Base-by-base conservation (phyloP, 1,140 invertebrate genomes). In the Nasonia longicornis region DNA sequence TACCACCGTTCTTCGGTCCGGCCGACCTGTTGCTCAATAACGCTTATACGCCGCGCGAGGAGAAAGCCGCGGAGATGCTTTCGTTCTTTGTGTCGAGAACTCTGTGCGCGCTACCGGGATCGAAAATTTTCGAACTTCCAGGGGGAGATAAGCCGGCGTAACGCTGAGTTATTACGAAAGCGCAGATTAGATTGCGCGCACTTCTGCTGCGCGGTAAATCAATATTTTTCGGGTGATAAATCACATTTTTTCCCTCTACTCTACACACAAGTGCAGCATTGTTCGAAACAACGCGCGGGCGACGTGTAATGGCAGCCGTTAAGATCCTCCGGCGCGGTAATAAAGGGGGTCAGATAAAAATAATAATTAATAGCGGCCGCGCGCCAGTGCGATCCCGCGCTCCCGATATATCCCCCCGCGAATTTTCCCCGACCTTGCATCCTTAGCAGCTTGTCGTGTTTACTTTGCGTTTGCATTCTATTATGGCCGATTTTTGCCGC, bases 291-390 rank as follows among this genome's bases (percentile, higher is more conserved):
- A 16, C 45, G 8, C 11, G 29, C 0, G 71, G 42, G 8, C n/a
- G 42, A 22, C 6, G 45, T 16, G 12, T 48, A 48, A 48, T 48
- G 12, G 14, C 45, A 16, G 71, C 71, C 26, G 31, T 74, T 74
- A 52, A 74, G 72, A 74, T 58, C n/a, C 45, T 58, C 10, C 3
- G 26, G 22, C 3, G 4, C n/a, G 16, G 42, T 67, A 77, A 77
- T 77, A 77, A 67, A 38, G 63, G 63, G 31, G n/a, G 26, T 63
- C 48, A 31, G 69, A 79, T 79, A 71, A 71, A 63, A 31, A 31
- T 72, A 71, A 79, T 79, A 79, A 79, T 79, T 79, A 79, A 79
- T 79, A 79, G 70, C 26, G 45, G 22, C 45, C n/a, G 8, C 0
- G 74, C 20, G 3, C 22, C 10, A 29, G 74, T 35, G 63, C 38